Base-by-base conservation (phyloP, 1,140 invertebrate species). In the Oedothorax gibbosus region DNA sequence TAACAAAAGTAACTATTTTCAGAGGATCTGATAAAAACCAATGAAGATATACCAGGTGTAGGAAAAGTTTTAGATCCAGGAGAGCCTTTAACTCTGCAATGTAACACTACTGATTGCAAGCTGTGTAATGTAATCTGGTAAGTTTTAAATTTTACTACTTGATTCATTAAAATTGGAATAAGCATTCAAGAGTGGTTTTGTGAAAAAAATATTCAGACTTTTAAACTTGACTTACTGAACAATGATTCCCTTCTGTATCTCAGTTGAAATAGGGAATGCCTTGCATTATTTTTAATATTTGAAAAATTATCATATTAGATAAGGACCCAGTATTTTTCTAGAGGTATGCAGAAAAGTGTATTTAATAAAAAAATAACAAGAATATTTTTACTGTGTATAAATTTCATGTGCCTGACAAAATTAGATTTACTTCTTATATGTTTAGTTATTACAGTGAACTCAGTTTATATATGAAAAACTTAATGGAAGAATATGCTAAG, bases 21-120 rank as follows among this genome's bases (percentile, higher is more conserved):
- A 86, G 86, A 79, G 69, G 73, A 79, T 51, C 83, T 86, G 72
- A 84, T 86, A 20, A 49, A 78, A 65, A 79, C 81, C 12, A 86
- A 86, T 66, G 86, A 86, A 86, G 81, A 86, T 21, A 64, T 76
- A 21, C 69, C 64, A 9, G 86, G 86, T 5, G 57, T 75, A 56
- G 85, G 85, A 2, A 84, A 69, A 21, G 11, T 84, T 53, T 65
- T 86, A 49, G 62, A 12, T 51, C 73, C 76, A 35, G 75, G 68
- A 64, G 64, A 86, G 53, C 65, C 65, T 14, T 66, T 86, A 60
- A 60, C 73, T 54, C 68, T 86, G 50, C 73, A 78, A 21, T 86
- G 86, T n/a, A 84, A 84, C 53, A 86, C 81, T 10, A 35, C 86
- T 57, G 86, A 84, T 10, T 80, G 69, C 53, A 65, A 64, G 62